A percentile compares a stretch with the other conserved stretches of the same genome.
phyloP scores from a whole-genome alignment of 2,797 vertebrate genomes.

The Parambassis ranga region DNA sequence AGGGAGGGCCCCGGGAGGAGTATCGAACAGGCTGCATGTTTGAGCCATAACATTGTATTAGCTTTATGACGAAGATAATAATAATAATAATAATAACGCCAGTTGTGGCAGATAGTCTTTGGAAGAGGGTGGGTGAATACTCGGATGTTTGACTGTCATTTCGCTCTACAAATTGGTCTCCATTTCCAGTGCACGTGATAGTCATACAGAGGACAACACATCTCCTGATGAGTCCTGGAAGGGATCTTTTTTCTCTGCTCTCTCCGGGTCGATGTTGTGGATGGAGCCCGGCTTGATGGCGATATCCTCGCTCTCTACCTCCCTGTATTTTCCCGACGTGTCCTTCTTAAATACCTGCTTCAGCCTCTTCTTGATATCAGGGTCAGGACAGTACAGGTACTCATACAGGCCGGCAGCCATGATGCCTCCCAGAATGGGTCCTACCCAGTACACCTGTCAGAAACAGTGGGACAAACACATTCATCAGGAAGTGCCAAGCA shows the following conservation, averaged over 20 bases:
- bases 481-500: too few relatives aligned
- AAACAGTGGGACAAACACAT: conserved; percentile 9
- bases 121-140: not conserved
- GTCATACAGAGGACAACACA: conserved; percentile 93
- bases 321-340: conserved; percentile 84
- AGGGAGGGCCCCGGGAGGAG: conserved; percentile 10
- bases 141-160: conserved; percentile 28
- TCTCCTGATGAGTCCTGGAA: conserved; percentile 83
- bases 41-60: conserved; percentile 27
- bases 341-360: conserved; percentile 86
- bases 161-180: conserved; percentile 79
- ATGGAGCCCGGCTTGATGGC: conserved; percentile 82
- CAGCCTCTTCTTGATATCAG: conserved; percentile 83
- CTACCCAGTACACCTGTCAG: conserved; percentile 92
- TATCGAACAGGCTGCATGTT: conserved; percentile 20
- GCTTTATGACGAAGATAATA: conserved; percentile 36
- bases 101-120: conserved; percentile 9
- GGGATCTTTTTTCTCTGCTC: conserved; percentile 85
- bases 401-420: conserved; percentile 90
- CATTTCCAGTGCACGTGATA: conserved; percentile 87
- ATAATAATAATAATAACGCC: too few relatives aligned
- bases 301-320: conserved; percentile 86
- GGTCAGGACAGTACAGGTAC: conserved; percentile 91
- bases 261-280: conserved; percentile 81
- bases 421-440: conserved; percentile 89